Evolutionary conservation across 2,113 vertebrate species (phyloP), one percentile per base, ranked within the genome.

Genomic region (Zonotrichia leucophrys): DNA sequence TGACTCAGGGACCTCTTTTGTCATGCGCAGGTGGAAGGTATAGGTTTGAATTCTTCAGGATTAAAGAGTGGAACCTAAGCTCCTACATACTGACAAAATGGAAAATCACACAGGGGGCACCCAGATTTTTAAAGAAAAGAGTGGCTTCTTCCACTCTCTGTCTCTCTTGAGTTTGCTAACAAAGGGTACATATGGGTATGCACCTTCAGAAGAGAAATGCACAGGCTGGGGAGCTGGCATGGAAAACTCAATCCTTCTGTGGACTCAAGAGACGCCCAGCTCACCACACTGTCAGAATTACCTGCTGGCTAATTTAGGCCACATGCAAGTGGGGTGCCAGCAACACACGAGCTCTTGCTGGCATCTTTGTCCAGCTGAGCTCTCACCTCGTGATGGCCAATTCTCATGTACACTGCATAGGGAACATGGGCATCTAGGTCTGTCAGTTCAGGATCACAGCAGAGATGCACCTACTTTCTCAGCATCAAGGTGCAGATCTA

Each of bases 341-440:
- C 2, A 17, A 44, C 47, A 49, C 1, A 2, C 0, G 3, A 70
- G 47, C 27, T 92, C 49, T 23, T 46, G n/a, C 37, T 41, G 33
- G 7, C 15, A 30, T 13, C 66, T 37, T 20, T 25, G 35, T 19
- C 35, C 0, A 0, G 46, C 16, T 62, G 27, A 69, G n/a, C 41
- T n/a, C 44, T n/a, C n/a, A 46, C 44, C 73, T 28, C 20, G 49
- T 28, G 53, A 59, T 1, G 0, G 25, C 31, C 47, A 70, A 1
- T 37, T 55, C 39, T 67, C 52, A 9, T 1, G 4, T 8, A 49
- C 2, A 2, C n/a, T 20, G 25, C 0, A 0, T 2, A 68, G 44
- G 20, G 67, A 85, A 46, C 20, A 5, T 0, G 11, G 37, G 28
- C 39, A 72, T 35, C n/a, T 33, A 53, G 7, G 20, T 22, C 56